Conservation (phyloP, 2,113 vertebrate species). For the Pyxicephalus adspersus region DNA sequence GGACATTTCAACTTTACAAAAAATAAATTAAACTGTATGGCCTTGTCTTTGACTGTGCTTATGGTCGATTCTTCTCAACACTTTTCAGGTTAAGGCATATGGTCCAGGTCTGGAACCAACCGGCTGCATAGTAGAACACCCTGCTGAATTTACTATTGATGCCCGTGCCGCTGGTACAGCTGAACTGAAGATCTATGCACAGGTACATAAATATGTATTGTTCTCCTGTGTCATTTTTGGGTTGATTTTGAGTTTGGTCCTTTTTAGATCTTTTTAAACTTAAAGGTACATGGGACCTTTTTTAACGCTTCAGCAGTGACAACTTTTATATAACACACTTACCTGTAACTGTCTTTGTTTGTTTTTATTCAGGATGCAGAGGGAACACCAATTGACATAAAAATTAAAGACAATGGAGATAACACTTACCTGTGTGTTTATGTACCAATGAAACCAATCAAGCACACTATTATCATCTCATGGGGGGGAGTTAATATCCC, state of each 20-base stretch:
- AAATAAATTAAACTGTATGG: too few species aligned
- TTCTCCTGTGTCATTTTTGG: too few species aligned
- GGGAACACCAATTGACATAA: slow-evolving; percentile 81
- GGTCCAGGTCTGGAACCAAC: slow-evolving; percentile 87
- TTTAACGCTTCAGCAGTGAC: too few species aligned
- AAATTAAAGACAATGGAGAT: slow-evolving; percentile 85
- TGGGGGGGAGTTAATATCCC: slow-evolving; percentile 93
- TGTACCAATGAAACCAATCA: slow-evolving; percentile 81
- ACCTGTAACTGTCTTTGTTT: too few species aligned
- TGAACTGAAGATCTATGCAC: slow-evolving; percentile 82
- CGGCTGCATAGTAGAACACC: slow-evolving; percentile 81
- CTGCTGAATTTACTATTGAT: slow-evolving; percentile 88
- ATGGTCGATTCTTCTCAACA: too few species aligned
- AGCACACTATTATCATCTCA: slow-evolving; percentile 87
- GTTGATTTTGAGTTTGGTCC: background rate
- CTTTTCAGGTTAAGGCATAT: slow-evolving; percentile 80
- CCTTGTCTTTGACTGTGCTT: too few species aligned
- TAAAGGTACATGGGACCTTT: too few species aligned
- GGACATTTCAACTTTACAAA: too few species aligned
- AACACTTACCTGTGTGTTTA: slow-evolving; percentile 86
- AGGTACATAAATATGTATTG: slow-evolving; percentile 68
- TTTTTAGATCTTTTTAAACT: too few species aligned
- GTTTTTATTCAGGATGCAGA: slow-evolving; percentile 79
- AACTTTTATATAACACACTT: too few species aligned
- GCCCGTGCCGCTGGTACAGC: slow-evolving; percentile 86